Evolutionary conservation across 2,888 invertebrate species (phyloP), one percentile per base, ranked within the genome.

Genomic region (Phytoseiulus persimilis): DNA sequence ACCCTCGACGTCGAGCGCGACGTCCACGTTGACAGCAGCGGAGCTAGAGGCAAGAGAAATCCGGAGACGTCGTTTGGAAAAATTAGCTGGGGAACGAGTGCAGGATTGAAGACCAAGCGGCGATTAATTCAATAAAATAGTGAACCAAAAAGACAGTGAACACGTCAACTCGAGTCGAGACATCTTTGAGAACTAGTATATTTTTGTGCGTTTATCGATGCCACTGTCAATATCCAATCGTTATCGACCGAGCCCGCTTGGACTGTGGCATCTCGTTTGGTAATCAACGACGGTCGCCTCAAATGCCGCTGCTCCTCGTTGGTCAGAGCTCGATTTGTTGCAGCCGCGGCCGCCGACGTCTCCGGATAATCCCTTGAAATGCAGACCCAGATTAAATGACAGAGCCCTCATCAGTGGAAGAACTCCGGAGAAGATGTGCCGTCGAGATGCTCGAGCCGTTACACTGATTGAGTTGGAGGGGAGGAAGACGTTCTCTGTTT

Each of bases 61-160:
- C 28, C 87, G 87, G 32, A 87, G 87, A 14, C 87, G 87, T 32
- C 87, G 87, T 0, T 33, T 87, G 39, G 87, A 87, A 32, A 87
- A 87, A 31, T 32, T 87, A 31, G 87, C 87, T 0, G 87, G 87
- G 33, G 65, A 65, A 28, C 65, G 65, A 65, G 65, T 23, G 18
- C 65, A 65, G 28, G 65, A 65, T 1, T 65, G 65, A 65, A 39
- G 39, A 39, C 39, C n/a, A n/a, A n/a, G n/a, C n/a, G n/a, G 46
- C 14, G 9, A 14, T 11, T 14, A 65, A 28, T 65, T 65, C 9
- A 65, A 65, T 65, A 65, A 65, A 65, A 65, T 65, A 65, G 65
- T 65, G 23, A 65, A 65, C 65, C 65, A 65, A 65, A 65, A 65
- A 65, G 65, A 65, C 18, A 65, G 65, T 65, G 65, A 65, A 65